These are phyloP conservation scores for Tetanocera ferruginea DNA, from an alignment of 2,888 invertebrate species.

Conservation along the genomic window DNA sequence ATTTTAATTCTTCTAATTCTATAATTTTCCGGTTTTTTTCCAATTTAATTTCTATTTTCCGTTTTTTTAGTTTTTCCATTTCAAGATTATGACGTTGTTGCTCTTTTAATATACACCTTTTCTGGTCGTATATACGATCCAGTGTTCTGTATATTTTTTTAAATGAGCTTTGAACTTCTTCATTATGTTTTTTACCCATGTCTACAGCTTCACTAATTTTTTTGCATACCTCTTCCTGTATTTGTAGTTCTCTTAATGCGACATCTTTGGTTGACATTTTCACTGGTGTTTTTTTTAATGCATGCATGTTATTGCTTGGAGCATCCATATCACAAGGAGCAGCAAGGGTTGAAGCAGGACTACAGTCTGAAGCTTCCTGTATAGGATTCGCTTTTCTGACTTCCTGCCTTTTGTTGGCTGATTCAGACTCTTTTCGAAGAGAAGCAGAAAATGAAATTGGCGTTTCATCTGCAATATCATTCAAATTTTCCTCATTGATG, in stretches of 20 bases:
- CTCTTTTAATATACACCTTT: background rate
- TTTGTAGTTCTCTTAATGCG: background rate
- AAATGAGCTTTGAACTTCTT: no score
- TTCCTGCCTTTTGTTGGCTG: background rate
- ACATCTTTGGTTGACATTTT: no score
- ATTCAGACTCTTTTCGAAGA: no score
- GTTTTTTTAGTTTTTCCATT: background rate
- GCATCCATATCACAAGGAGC: background rate
- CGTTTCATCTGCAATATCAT: no score
- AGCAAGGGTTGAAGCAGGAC: no score
- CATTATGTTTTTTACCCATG: no score
- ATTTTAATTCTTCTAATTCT: background rate
- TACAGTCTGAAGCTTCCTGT: no score
- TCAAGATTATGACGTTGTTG: background rate
- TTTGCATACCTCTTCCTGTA: background rate
- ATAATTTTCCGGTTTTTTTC: background rate
- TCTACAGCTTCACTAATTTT: background rate
- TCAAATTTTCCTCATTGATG: no score
- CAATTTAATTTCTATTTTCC: background rate
- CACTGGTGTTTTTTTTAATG: background rate
- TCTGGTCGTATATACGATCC: background rate
- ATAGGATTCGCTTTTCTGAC: no score
- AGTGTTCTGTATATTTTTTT: background rate
- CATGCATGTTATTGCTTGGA: slow-evolving; percentile 16
- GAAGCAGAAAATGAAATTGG: no score